Evolutionary conservation across 2,113 vertebrate species (phyloP).

Genomic region (Rhinogobius similis): DNA sequence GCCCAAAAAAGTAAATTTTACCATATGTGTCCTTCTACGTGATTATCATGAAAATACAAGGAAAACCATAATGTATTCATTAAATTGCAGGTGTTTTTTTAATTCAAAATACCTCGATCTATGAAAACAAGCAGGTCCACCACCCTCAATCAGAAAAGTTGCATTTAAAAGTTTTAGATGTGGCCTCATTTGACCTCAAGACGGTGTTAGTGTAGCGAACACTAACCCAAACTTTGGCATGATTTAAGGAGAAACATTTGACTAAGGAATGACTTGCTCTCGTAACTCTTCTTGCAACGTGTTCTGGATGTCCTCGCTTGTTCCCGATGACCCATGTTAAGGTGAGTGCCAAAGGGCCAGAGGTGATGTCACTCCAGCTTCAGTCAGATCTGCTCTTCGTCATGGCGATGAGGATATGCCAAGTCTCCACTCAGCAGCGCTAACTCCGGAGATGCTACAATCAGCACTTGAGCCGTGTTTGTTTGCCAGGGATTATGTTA

Average conservation of each 20-base stretch:
- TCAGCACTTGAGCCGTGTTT: conserved; percentile 10
- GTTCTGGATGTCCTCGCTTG: background rate
- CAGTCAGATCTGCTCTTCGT: conserved; percentile 3
- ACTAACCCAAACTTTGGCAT: background rate
- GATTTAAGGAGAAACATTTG: background rate
- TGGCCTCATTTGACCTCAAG: too few species aligned
- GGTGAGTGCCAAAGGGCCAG: background rate
- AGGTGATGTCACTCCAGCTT: background rate
- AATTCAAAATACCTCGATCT: too few species aligned
- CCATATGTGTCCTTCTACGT: too few species aligned
- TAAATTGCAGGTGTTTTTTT: too few species aligned
- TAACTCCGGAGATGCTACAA: conserved; percentile 10
- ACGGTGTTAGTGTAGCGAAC: too few species aligned
- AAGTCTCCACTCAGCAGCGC: conserved; percentile 6
- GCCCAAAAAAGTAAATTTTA: too few species aligned
- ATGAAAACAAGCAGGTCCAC: too few species aligned
- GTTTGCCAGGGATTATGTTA: conserved; percentile 4
- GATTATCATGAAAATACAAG: too few species aligned
- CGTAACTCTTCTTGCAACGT: background rate
- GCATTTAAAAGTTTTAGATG: too few species aligned
- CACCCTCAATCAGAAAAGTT: too few species aligned
- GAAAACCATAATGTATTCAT: too few species aligned
- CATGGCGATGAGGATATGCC: background rate
- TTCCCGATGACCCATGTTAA: background rate
- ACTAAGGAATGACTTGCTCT: background rate